These are phyloP conservation scores for Hartigia nigra DNA, from an alignment of 2,888 invertebrate species.

Conservation along the genomic window DNA sequence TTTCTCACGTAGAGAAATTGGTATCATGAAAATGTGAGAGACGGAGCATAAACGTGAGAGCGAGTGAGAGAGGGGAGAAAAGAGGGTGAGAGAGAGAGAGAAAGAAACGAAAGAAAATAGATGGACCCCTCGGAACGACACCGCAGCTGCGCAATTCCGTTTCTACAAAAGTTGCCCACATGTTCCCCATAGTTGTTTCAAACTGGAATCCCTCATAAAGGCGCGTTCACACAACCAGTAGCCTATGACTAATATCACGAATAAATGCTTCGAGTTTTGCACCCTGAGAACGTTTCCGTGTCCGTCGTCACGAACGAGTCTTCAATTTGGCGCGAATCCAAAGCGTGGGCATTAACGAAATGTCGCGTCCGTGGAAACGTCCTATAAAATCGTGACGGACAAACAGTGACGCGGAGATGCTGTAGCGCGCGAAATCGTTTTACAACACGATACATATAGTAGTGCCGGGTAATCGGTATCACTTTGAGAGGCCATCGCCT, in stretches of 20 bases:
- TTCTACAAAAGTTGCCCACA: neutral
- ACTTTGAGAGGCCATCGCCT: too few relatives aligned
- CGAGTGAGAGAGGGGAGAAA: neutral
- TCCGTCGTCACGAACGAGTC: slow-evolving; percentile 13
- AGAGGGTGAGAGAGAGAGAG: neutral
- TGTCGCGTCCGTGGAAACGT: neutral
- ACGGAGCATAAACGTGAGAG: slow-evolving; percentile 17
- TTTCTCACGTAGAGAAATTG: neutral
- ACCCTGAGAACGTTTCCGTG: neutral
- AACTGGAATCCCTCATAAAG: neutral
- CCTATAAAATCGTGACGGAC: neutral
- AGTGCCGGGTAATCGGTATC: too few relatives aligned
- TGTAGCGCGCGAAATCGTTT: neutral
- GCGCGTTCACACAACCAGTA: neutral
- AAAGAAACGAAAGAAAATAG: slow-evolving; percentile 2
- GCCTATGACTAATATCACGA: neutral
- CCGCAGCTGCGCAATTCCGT: slow-evolving; percentile 28
- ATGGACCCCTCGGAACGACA: slow-evolving; percentile 23
- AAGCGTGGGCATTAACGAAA: neutral
- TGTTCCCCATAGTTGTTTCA: neutral
- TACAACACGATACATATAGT: neutral
- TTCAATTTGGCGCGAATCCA: slow-evolving; percentile 23
- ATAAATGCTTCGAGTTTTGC: neutral
- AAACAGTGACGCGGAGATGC: neutral
- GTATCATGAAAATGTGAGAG: slow-evolving; percentile 11